phyloP scores from a whole-genome alignment of 2,797 vertebrate species.

The Ataeniobius toweri region DNA sequence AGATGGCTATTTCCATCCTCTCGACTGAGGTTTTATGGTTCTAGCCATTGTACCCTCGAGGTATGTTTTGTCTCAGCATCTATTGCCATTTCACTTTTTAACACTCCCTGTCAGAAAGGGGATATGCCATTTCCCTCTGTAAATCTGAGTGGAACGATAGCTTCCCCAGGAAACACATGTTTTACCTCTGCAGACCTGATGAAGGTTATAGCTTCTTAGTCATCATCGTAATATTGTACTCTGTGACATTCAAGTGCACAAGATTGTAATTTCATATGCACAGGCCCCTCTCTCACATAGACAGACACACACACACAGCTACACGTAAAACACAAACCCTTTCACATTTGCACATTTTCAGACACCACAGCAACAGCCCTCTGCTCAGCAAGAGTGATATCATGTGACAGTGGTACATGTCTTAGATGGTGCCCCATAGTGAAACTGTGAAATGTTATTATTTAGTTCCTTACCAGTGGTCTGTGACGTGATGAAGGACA shows the following conservation, averaged over 20 bases:
- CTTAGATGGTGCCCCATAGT: constrained; percentile 60
- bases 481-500: constrained; percentile 73
- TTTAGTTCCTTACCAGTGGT: constrained; percentile 75
- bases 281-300: constrained; percentile 2
- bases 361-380: constrained; percentile 34
- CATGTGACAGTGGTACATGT: constrained; percentile 73
- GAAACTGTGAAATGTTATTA: constrained; percentile 82
- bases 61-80: constrained; percentile 71
- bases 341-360: constrained; percentile 15
- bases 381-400: constrained; percentile 66
- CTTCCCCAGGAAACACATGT: constrained; percentile 76
- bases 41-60: constrained; percentile 57
- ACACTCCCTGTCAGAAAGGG: constrained; percentile 72
- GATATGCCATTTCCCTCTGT: constrained; percentile 75
- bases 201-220: constrained; percentile 73
- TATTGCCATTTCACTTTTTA: constrained; percentile 70
- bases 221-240: constrained; percentile 61
- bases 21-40: constrained; percentile 61
- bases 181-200: constrained; percentile 75
- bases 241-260: constrained; percentile 58
- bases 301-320: not conserved
- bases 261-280: constrained; percentile 49
- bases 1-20: constrained; percentile 48
- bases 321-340: constrained; percentile 15
- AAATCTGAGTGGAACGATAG: constrained; percentile 69